phyloP scores from a whole-genome alignment of 2,797 vertebrate species.

The Salarias fasciatus region DNA sequence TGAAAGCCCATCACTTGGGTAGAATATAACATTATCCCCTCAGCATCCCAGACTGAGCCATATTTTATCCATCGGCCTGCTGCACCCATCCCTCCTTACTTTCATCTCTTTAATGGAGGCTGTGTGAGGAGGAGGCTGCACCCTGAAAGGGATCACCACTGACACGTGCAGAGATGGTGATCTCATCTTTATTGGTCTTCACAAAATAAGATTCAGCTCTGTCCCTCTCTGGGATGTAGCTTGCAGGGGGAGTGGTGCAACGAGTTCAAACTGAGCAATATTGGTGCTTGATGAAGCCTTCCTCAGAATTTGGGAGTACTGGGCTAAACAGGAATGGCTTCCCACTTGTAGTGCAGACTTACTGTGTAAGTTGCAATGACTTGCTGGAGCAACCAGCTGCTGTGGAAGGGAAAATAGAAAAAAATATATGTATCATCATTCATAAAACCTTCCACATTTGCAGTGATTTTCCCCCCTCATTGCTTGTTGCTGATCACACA shows the following conservation, averaged over 20 bases:
- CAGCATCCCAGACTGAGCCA: slow-evolving; percentile 30
- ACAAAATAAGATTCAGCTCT: neutral
- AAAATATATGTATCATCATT: too few species aligned
- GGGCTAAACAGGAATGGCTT: too few species aligned
- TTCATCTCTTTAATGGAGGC: slow-evolving; percentile 45
- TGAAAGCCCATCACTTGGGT: slow-evolving; percentile 17
- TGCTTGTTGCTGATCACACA: too few species aligned
- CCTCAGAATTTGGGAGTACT: too few species aligned
- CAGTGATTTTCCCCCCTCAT: too few species aligned
- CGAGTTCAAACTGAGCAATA: too few species aligned
- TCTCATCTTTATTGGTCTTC: slow-evolving; percentile 2
- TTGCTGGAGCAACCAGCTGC: too few species aligned
- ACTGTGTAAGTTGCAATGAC: too few species aligned
- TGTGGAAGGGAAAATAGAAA: too few species aligned
- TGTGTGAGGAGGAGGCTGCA: slow-evolving; percentile 28
- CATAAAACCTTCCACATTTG: too few species aligned
- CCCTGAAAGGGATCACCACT: slow-evolving; percentile 12
- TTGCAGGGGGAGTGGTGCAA: neutral
- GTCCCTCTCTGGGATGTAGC: neutral
- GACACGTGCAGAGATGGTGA: slow-evolving; percentile 5
- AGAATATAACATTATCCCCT: neutral
- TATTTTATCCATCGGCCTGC: slow-evolving; percentile 12
- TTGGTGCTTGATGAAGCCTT: too few species aligned
- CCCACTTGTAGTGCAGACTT: too few species aligned
- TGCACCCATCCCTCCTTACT: slow-evolving; percentile 18